These are phyloP conservation scores for Anguilla rostrata DNA, from an alignment of 2,113 vertebrate genomes.

Conservation along the genomic window DNA sequence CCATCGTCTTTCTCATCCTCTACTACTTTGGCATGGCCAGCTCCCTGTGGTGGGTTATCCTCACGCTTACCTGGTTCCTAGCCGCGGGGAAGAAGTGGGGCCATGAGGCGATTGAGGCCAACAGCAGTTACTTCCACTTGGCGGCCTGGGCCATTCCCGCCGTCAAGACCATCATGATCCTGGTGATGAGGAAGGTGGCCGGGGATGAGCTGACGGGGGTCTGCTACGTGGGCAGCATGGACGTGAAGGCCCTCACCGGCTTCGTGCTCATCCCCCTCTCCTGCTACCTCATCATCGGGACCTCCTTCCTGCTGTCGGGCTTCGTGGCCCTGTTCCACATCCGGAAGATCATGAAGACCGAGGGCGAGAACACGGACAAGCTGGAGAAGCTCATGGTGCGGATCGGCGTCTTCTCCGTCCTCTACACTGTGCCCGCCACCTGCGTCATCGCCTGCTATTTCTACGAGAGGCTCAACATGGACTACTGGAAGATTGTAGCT, in stretches of 20 bases:
- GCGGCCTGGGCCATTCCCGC: conserved; percentile 94
- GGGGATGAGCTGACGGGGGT: conserved; percentile 93
- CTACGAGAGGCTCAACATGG: conserved; percentile 94
- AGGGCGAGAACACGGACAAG: conserved; percentile 95
- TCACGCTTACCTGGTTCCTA: conserved; percentile 94
- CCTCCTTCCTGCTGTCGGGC: conserved; percentile 91
- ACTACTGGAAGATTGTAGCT: conserved; percentile 84
- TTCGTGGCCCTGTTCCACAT: conserved; percentile 98
- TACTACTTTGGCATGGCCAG: conserved; percentile 99
- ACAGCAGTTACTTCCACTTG: conserved; percentile 97
- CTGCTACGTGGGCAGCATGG: conserved; percentile 97
- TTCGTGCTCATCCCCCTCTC: conserved; percentile 92
- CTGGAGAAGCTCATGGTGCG: conserved; percentile 95
- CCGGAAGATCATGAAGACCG: conserved; percentile 92
- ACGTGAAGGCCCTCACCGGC: conserved; percentile 86
- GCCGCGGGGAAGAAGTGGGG: conserved; percentile 97
- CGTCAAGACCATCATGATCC: conserved; percentile 91
- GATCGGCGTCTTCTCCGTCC: conserved; percentile 92
- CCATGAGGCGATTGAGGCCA: conserved; percentile 94
- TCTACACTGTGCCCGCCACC: conserved; percentile 93
- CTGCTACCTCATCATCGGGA: conserved; percentile 90
- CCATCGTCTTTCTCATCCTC: conserved; percentile 92
- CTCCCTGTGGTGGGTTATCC: conserved; percentile 96
- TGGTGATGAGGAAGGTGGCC: conserved; percentile 92
- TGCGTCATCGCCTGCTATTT: conserved; percentile 97